Conservation (phyloP, 2,888 invertebrate species). For the Melanostoma mellinum region DNA sequence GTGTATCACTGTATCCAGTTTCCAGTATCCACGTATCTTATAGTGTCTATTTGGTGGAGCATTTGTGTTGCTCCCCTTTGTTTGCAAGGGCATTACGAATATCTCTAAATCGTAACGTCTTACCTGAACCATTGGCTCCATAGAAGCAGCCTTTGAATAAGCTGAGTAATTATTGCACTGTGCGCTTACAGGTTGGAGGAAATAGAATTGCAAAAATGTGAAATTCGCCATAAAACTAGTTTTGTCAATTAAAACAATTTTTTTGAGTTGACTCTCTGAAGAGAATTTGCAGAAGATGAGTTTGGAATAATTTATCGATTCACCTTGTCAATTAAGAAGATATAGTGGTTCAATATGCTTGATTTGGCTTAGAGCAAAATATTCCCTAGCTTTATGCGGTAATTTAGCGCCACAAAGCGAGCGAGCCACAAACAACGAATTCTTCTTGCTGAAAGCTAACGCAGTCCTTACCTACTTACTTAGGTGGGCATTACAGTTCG, state of each 20-base stretch:
- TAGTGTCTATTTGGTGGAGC: constrained; percentile 14
- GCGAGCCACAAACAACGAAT: too few relatives aligned
- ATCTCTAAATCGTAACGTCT: constrained; percentile 58
- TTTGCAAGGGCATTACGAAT: constrained; percentile 25
- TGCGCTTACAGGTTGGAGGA: constrained; percentile 38
- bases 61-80: constrained; percentile 4
- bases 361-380: too few relatives aligned
- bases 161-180: constrained; percentile 40
- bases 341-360: too few relatives aligned
- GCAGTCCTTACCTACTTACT: too few relatives aligned
- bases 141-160: constrained; percentile 27
- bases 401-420: too few relatives aligned
- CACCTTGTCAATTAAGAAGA: too few relatives aligned
- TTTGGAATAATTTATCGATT: too few relatives aligned
- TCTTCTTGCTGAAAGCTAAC: too few relatives aligned
- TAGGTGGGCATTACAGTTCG: too few relatives aligned
- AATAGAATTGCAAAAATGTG: neutral
- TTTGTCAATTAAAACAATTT: neutral
- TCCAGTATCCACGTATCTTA: constrained; percentile 7
- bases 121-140: constrained; percentile 54
- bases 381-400: too few relatives aligned
- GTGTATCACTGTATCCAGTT: constrained; percentile 6
- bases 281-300: neutral
- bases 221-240: neutral
- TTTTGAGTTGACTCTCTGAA: neutral